Base-by-base conservation (phyloP, 2,797 vertebrate genomes). In the Syngnathus rostellatus region DNA sequence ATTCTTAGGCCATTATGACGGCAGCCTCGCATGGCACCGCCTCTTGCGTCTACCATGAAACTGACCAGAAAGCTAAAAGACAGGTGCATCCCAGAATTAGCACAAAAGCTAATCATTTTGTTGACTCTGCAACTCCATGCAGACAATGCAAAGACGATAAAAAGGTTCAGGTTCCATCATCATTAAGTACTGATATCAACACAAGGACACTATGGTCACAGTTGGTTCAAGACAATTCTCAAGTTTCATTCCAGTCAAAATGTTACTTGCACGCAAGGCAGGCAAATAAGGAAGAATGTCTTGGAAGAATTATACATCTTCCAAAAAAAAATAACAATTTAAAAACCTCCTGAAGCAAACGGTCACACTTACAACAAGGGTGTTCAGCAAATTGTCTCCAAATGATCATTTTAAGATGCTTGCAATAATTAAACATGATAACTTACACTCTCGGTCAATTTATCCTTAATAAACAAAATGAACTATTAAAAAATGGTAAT, bases 21-120 rank as follows among this genome's bases (percentile, higher is more conserved):
- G 83, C 97, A 99, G 8, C 97, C 97, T n/a, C 96, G 90, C 97
- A 99, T 99, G 67, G 97, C 94, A 0, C 97, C 97, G 0, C 97
- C 97, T 64, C 97, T 93, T 62, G 97, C 97, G 31, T 99, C 97
- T 72, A 99, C 97, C 97, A 99, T 99, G 80, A 99, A 99, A 82
- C 97, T 99, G 76, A 99, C 97, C 69, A 99, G 90, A 90, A 99
- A 99, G 87, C 97, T 99, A 84, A 55, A 87, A 54, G 65, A 45
- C 90, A 66, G 25, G 17, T 8, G 21, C 12, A 16, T 0, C 7
- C 11, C 60, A 62, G 14, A 31, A 17, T 45, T 25, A 62, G 41
- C 41, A 25, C 16, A 8, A 62, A 46, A 3, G 31, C 14, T 16
- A 46, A 23, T 46, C 2, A 16, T 25, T 10, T 37, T 50, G 57